These are phyloP conservation scores for Marcusenius ussheri DNA, from an alignment of 2,113 vertebrate genomes.

Conservation along the genomic window DNA sequence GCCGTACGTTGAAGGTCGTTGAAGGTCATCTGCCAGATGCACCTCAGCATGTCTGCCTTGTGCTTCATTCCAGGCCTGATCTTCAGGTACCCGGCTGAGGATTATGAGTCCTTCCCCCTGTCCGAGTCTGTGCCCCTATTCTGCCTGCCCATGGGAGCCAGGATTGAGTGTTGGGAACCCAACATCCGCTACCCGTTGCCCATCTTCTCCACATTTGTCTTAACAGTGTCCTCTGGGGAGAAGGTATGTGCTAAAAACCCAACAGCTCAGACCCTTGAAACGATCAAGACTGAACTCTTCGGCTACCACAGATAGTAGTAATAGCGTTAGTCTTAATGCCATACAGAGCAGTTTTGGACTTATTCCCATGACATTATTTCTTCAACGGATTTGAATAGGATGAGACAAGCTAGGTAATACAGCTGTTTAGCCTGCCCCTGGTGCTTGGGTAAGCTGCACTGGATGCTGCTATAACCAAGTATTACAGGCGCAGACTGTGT, in stretches of 20 bases:
- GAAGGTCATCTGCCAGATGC: too few relatives aligned
- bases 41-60: background rate
- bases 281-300: background rate
- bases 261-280: background rate
- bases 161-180: constrained; percentile 89
- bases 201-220: constrained; percentile 91
- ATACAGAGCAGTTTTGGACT: background rate
- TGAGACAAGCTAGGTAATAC: background rate
- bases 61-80: constrained; percentile 67
- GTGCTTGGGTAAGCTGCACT: background rate
- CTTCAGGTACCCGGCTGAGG: constrained; percentile 90
- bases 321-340: background rate
- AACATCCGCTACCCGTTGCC: constrained; percentile 85
- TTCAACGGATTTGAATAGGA: background rate
- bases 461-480: background rate
- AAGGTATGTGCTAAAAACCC: constrained; percentile 63
- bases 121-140: constrained; percentile 94
- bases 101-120: constrained; percentile 89
- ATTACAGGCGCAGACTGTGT: background rate
- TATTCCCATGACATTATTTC: background rate
- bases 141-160: constrained; percentile 97
- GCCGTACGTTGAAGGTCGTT: background rate
- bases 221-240: constrained; percentile 85
- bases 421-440: background rate
- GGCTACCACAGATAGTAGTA: background rate